Evolutionary conservation across 2,888 invertebrate genomes (phyloP), one percentile per base, ranked within the genome.

Genomic region (Aricia artaxerxes): DNA sequence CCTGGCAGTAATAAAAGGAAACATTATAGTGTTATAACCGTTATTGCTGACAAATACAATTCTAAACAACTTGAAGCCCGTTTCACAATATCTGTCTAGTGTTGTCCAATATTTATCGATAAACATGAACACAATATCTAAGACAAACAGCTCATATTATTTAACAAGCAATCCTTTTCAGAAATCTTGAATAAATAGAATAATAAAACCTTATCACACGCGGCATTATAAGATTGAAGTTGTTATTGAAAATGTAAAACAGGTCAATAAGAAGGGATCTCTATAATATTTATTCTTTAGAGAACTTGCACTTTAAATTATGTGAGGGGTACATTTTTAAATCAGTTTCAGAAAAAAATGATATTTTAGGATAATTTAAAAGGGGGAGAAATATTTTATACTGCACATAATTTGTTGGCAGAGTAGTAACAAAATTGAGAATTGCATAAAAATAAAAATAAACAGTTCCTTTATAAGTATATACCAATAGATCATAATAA

Each of bases 81-180:
- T 72, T 64, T 72, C 72, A 69, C 13, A 69, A 38, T 49, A 31
- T 49, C 13, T n/a, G 44, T 44, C 4, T 75, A 75, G 75, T 44
- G 75, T 11, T 75, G 75, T 75, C 4, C 24, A 73, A 75, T 44
- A 49, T 75, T 75, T 75, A 31, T 75, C 31, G 75, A 75, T 75
- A 75, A 75, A 75, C 31, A 75, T 49, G 49, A 69, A 13, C 69
- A 49, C 44, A 44, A 75, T 49, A 49, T 49, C 13, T n/a, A 31
- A 31, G 4, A 44, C 73, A 73, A 73, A 73, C 73, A 49, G 24
- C 31, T 49, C 31, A 73, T 44, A 69, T 69, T 69, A 69, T 69
- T 69, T 35, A 69, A 69, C 69, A 24, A 73, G 44, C 44, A 24
- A 75, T n/a, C 40, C n/a, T 24, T 24, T 73, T 40, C 44, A 73